phyloP scores from a whole-genome alignment of 1,140 invertebrate genomes.

The Bombus pyrosoma region DNA sequence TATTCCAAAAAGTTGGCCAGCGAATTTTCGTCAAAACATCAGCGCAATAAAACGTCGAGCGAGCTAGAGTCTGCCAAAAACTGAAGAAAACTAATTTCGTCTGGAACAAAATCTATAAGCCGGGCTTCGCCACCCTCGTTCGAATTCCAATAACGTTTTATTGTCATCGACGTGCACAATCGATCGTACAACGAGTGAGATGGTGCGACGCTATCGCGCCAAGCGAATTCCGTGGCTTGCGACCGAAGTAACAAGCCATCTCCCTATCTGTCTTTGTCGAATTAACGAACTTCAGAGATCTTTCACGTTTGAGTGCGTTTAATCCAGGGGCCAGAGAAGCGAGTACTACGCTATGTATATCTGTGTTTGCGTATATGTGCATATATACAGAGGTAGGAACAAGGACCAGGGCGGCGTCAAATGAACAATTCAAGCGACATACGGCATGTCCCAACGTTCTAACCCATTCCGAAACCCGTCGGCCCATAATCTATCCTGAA shows the following conservation, averaged over 20 bases:
- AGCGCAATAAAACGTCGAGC: not conserved
- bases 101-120: conserved; percentile 23
- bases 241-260: not conserved
- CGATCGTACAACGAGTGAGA: conserved; percentile 1
- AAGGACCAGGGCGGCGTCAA: not conserved
- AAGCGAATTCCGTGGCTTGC: not conserved
- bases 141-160: conserved; percentile 33
- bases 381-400: not conserved
- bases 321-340: not conserved
- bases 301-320: conserved; percentile 16
- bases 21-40: not conserved
- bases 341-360: too few species aligned
- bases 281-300: conserved; percentile 34
- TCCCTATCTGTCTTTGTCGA: not conserved
- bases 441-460: conserved; percentile 17
- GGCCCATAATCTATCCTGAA: conserved; percentile 66
- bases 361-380: not conserved
- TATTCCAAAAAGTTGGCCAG: not conserved
- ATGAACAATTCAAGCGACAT: conserved; percentile 58
- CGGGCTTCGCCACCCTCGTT: not conserved
- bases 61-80: not conserved
- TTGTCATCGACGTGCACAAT: conserved; percentile 14
- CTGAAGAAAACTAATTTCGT: conserved; percentile 28
- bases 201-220: not conserved
- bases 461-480: conserved; percentile 5